Evolutionary conservation across 2,888 invertebrate genomes (phyloP), one percentile per base, ranked within the genome.

Genomic region (Cheilosia vulpina): DNA sequence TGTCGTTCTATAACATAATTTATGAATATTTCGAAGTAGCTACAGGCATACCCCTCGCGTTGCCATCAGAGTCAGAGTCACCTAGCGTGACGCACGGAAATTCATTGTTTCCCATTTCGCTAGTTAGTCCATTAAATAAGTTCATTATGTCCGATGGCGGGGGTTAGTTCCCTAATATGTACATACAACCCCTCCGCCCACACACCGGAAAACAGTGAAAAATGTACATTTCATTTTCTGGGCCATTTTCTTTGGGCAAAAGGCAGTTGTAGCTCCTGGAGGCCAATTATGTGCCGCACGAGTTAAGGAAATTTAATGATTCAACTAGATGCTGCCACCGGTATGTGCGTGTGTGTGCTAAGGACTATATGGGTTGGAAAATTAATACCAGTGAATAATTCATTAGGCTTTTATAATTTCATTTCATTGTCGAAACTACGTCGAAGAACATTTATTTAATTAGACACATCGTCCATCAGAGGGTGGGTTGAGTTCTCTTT

Each of bases 21-120:
- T 81, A 85, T 85, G 81, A 73, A 79, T 60, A 77, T 57, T 68
- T 55, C 73, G 60, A 55, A 52, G 58, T 47, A 7, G n/a, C 63
- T 43, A 52, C 9, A n/a, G 19, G 27, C 6, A 1, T 31, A 31
- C 38, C 15, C 34, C 41, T 7, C 34, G 9, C 9, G 13, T 38
- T 38, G 9, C 17, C 9, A 43, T 21, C 13, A n/a, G 27, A 77
- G 65, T 53, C 34, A 47, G 19, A 84, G 73, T 75, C 65, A 80
- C 58, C 71, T 85, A 85, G 85, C 85, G 85, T 85, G 85, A 85
- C 85, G 85, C 85, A 85, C 85, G 85, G 85, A 85, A 85, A 85
- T 85, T 75, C 71, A 85, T 85, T 85, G 80, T 85, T 85, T 85
- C 85, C 85, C 80, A 85, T 85, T 85, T 85, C 50, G 76, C 85